Evolutionary conservation across 2,113 vertebrate genomes (phyloP), one percentile per base, ranked within the genome.

Genomic region (Zosterops hypoxanthus): DNA sequence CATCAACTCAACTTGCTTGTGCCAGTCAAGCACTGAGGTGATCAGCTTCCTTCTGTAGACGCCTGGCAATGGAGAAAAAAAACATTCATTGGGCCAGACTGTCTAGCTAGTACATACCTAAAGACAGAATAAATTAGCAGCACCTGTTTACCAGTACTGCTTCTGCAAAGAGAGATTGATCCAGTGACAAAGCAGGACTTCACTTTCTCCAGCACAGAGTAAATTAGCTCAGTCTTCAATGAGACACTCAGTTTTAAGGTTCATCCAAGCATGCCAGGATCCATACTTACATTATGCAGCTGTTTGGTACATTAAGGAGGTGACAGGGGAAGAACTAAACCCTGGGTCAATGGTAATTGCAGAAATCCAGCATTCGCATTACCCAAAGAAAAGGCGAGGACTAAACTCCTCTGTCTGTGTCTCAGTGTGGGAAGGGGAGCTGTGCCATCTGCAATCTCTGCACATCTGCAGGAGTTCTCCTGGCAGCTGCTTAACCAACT

Each of bases 391-490:
- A 73, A 53, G 60, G 39, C 34, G 76, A 73, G n/a, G 44, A 24
- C 33, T 17, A 60, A 59, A 84, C 23, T 82, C 66, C 70, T 50
- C 66, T 79, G 72, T 71, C 49, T 18, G 26, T 46, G 52, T 57
- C 77, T 88, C 88, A 22, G 2, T 29, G 31, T 49, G 59, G 59
- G 55, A 57, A 75, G 17, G 42, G 50, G 49, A 29, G 29, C 19
- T 52, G 26, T 82, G 73, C 39, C 52, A 73, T 77, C 95, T 83
- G 71, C 93, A 76, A 56, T n/a, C 59, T 72, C 81, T 55, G 56
- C 47, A 23, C 2, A 2, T 34, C 61, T 44, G 42, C 82, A 86
- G 61, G 50, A 79, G 41, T 20, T 59, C 86, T 63, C 56, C 76
- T 65, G 80, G 46, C 39, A 82, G 55, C 56, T 65, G 64, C 82